Conservation (phyloP, 2,113 vertebrate species). For the Sphyrna mokarran region DNA sequence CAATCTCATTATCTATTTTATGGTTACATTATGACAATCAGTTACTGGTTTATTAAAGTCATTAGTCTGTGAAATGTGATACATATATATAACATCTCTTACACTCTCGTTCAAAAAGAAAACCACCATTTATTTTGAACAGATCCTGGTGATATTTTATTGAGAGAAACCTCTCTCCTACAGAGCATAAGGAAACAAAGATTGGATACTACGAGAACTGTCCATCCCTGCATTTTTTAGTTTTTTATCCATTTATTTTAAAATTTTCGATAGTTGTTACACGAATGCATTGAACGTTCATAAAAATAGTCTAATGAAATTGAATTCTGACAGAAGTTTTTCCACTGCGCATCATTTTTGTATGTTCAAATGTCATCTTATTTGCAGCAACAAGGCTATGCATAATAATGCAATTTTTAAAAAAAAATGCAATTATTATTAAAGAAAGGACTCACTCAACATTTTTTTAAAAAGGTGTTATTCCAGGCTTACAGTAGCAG, state of each 20-base stretch:
- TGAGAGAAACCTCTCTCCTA: background rate
- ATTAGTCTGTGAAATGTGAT: conserved; percentile 17
- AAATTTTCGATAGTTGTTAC: background rate
- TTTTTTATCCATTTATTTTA: background rate
- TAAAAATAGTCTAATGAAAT: background rate
- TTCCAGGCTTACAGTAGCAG: background rate
- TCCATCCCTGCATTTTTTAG: background rate
- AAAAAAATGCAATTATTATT: background rate
- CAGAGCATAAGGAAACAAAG: background rate
- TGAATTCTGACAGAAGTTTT: background rate
- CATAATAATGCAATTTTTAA: background rate
- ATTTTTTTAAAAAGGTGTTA: background rate
- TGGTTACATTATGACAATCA: conserved; percentile 12
- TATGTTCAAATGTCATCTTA: background rate
- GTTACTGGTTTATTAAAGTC: conserved; percentile 28
- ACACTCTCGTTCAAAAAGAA: background rate
- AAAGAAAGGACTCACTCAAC: background rate
- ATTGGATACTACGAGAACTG: background rate
- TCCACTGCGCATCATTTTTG: background rate
- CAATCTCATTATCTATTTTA: conserved; percentile 28
- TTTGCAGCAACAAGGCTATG: background rate
- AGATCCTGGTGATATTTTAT: background rate
- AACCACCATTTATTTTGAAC: conserved; percentile 2
- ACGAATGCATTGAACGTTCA: background rate
- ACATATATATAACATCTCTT: background rate